A percentile compares a stretch with the other conserved stretches of the same genome.
Evolutionary conservation across 2,888 invertebrate genomes (phyloP).

Genomic region (Agrotis puta): DNA sequence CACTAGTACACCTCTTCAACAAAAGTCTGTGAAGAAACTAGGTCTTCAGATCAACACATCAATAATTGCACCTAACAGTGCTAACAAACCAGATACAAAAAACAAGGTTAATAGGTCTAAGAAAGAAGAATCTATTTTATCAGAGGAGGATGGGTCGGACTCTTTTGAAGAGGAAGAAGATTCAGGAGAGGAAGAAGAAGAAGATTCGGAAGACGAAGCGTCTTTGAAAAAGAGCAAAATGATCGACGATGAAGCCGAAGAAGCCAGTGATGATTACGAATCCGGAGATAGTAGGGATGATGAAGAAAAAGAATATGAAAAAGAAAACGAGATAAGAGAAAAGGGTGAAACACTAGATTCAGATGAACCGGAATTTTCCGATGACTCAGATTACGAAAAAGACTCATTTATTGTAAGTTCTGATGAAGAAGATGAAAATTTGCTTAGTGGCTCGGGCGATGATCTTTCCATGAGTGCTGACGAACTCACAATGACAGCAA

Average conservation of each 20-base stretch:
- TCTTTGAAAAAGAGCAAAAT: conserved; percentile 69
- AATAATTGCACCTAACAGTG: conserved; percentile 71
- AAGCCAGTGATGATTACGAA: conserved; percentile 84
- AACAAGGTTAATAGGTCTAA: conserved; percentile 51
- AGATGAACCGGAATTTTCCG: conserved; percentile 80
- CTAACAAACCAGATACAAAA: conserved; percentile 58
- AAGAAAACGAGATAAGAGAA: conserved; percentile 87
- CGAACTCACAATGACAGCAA: conserved; percentile 83
- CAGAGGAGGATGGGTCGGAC: conserved; percentile 49
- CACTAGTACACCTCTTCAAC: conserved; percentile 85
- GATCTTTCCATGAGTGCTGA: conserved; percentile 85
- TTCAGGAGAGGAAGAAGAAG: conserved; percentile 73
- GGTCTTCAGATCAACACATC: conserved; percentile 79
- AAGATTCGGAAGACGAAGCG: conserved; percentile 57
- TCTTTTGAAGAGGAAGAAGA: conserved; percentile 55
- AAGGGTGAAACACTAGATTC: conserved; percentile 90
- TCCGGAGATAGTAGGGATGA: conserved; percentile 89
- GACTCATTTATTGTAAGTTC: conserved; percentile 91
- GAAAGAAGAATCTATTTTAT: conserved; percentile 44
- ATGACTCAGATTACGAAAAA: conserved; percentile 87
- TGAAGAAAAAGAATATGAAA: conserved; percentile 85
- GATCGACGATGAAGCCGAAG: conserved; percentile 82
- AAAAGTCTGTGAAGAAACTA: conserved; percentile 76
- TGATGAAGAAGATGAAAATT: conserved; percentile 84
- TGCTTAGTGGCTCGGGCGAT: conserved; percentile 85